Conservation (phyloP, 1,140 invertebrate genomes). For the Ostrea edulis region DNA sequence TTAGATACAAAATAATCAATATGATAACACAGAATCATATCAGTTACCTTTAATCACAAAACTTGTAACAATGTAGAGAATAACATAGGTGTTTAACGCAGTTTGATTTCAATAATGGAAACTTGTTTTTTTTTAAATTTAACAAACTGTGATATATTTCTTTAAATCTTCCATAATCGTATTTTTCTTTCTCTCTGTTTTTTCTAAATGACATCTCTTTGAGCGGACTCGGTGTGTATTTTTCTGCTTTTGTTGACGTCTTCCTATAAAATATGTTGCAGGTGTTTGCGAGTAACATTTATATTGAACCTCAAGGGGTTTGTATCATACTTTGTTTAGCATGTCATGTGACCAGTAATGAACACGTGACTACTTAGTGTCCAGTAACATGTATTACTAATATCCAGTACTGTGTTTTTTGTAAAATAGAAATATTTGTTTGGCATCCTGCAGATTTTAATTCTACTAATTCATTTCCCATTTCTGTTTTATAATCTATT, state of each 20-base stretch:
- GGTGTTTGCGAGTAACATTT: constrained; percentile 49
- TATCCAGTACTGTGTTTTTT: background rate
- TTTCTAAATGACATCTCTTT: background rate
- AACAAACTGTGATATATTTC: too few species aligned
- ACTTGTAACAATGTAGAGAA: background rate
- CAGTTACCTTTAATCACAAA: background rate
- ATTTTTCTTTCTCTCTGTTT: background rate
- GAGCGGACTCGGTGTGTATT: constrained; percentile 31
- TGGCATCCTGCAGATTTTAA: constrained; percentile 2
- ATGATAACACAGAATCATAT: too few species aligned
- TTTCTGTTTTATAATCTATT: background rate
- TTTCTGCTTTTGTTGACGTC: constrained; percentile 29
- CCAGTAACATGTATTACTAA: constrained; percentile 12
- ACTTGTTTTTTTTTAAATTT: too few species aligned
- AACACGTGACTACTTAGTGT: background rate
- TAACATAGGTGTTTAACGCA: background rate
- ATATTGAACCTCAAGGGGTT: constrained; percentile 54
- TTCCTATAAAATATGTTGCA: constrained; percentile 50
- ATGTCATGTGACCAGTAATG: background rate
- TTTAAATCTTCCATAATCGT: too few species aligned
- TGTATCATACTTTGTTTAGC: constrained; percentile 36
- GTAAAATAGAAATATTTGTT: background rate
- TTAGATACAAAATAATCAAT: too few species aligned
- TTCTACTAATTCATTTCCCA: constrained; percentile 1
- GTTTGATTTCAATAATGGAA: too few species aligned